A percentile compares a stretch with the other conserved stretches of the same genome.
Conservation (phyloP, 1,140 invertebrate species). For the Elysia chlorotica region DNA sequence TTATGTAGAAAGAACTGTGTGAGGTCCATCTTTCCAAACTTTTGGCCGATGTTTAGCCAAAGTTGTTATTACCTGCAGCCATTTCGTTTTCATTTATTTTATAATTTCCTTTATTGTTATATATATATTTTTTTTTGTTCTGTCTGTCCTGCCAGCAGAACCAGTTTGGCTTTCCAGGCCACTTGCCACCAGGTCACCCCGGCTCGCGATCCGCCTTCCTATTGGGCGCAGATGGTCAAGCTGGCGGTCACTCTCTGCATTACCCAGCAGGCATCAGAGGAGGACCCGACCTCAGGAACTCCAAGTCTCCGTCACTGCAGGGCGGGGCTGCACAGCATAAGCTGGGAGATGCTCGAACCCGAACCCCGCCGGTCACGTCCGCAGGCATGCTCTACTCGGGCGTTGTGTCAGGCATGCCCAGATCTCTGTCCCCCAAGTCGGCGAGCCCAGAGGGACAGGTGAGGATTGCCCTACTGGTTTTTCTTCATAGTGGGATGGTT, state of each 20-base stretch:
- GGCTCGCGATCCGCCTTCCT: neutral
- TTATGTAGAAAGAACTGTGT: too few species aligned
- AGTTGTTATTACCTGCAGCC: too few species aligned
- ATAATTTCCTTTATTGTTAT: too few species aligned
- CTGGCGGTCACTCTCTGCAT: conserved; percentile 4
- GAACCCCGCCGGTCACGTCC: conserved; percentile 28
- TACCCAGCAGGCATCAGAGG: conserved; percentile 3
- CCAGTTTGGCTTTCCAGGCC: conserved; percentile 6
- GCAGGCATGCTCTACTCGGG: conserved; percentile 26
- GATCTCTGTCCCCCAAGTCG: conserved; percentile 33
- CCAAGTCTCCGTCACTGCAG: conserved; percentile 12
- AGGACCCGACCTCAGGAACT: neutral
- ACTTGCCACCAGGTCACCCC: conserved; percentile 8
- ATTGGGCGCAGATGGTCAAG: neutral
- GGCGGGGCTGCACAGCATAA: neutral
- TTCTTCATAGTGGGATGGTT: too few species aligned
- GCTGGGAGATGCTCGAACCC: conserved; percentile 23
- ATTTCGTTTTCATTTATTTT: too few species aligned
- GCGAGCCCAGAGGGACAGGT: conserved; percentile 42
- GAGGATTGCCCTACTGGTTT: too few species aligned
- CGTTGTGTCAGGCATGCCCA: conserved; percentile 33
- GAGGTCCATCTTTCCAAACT: too few species aligned
- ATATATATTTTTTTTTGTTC: too few species aligned
- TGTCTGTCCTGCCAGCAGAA: neutral
- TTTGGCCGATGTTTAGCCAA: too few species aligned